Base-by-base conservation (phyloP, 2,888 invertebrate genomes). In the Congeria kusceri region DNA sequence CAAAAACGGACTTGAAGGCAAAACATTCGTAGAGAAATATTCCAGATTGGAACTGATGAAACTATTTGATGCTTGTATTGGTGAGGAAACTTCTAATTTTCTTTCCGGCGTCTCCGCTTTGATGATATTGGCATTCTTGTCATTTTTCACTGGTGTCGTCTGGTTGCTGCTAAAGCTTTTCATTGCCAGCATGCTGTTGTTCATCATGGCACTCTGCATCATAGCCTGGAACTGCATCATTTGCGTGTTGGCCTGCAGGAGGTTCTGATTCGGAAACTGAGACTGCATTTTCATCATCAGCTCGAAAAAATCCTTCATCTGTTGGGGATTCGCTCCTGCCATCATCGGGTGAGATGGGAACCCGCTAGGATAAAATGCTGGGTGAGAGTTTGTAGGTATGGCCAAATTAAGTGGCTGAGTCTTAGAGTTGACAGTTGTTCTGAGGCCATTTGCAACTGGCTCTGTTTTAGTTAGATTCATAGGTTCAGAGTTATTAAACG, bases 51-150 rank as follows among this genome's bases (percentile, higher is more conserved):
- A 67, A 20, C 49, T 73, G 23, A 62, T 61, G 23, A 67, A 28
- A 13, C 61, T 59, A 25, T 73, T 23, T 1, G 39, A 9, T 25
- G 25, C 7, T 2, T 25, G 53, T 9, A 9, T 23, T 5, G 53
- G 53, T 25, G 53, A 53, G 20, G 23, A 23, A 25, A 53, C 25
- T 4, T 53, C 53, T 15, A n/a, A 25, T 11, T 53, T 53, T 53
- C 20, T 53, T 20, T 75, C 68, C 1, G 58, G 27, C 0, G 58
- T n/a, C n/a, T 44, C 58, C 18, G 53, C 29, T 47, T 68, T 74
- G 1, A 79, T 44, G 25, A 62, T 57, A 46, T 79, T 79, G 15
- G 69, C 73, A 63, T 74, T 70, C 39, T 74, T 64, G 53, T 79
- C 74, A 66, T 57, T 79, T 23, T 66, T 64, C 23, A 64, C 56